Evolutionary conservation across 1,140 invertebrate species (phyloP).

Genomic region (Charaxes varanes): DNA sequence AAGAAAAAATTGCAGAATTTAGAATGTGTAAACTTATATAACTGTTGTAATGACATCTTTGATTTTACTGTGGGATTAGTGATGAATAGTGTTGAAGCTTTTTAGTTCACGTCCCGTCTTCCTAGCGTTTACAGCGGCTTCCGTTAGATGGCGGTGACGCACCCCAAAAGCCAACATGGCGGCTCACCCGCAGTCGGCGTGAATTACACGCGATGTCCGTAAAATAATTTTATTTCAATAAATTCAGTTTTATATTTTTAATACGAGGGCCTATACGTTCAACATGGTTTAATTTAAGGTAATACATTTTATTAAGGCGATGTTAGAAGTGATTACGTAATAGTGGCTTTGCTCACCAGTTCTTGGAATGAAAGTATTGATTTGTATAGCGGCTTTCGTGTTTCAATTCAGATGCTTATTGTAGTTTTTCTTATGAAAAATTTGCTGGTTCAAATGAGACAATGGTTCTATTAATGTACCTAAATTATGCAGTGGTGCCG

Average conservation of each 20-base stretch:
- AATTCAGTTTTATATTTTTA: constrained; percentile 21
- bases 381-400: constrained; percentile 23
- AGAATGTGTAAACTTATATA: constrained; percentile 1
- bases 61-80: constrained; percentile 4
- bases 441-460: neutral
- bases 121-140: constrained; percentile 17
- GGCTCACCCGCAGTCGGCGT: constrained; percentile 30
- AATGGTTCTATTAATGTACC: too few relatives aligned
- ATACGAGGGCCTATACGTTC: constrained; percentile 14
- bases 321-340: constrained; percentile 26
- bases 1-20: too few relatives aligned
- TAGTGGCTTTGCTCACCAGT: constrained; percentile 18
- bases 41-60: constrained; percentile 14
- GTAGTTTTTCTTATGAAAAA: neutral
- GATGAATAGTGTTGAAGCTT: neutral
- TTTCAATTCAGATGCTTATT: constrained; percentile 2
- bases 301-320: constrained; percentile 19
- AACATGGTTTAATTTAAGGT: constrained; percentile 13
- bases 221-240: constrained; percentile 25
- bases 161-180: constrained; percentile 45
- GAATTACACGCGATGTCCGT: constrained; percentile 35
- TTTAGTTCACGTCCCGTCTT: constrained; percentile 8
- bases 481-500: too few relatives aligned
- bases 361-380: constrained; percentile 42
- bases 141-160: constrained; percentile 42